These are phyloP conservation scores for Chionodraco myersi DNA, from an alignment of 2,113 vertebrate genomes.

Conservation along the genomic window DNA sequence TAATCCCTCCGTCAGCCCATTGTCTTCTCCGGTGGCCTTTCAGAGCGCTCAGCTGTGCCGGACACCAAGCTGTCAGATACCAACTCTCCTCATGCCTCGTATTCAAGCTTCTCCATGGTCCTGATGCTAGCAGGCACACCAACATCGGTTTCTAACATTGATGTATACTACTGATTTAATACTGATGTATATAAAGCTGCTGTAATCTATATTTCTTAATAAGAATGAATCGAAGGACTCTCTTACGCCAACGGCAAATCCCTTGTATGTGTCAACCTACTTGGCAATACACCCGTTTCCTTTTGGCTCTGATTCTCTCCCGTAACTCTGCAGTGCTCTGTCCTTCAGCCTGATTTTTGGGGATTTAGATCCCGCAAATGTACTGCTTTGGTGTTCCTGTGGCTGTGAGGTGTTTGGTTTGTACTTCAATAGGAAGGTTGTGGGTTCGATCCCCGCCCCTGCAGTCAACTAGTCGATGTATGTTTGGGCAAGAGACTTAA, in stretches of 20 bases:
- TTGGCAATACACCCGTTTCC: too few species aligned
- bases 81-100: constrained; percentile 26
- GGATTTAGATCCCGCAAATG: neutral
- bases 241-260: neutral
- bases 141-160: neutral
- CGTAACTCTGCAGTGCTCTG: neutral
- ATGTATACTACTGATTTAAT: too few species aligned
- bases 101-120: neutral
- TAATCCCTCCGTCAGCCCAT: constrained; percentile 68
- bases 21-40: constrained; percentile 71
- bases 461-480: too few species aligned
- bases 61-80: constrained; percentile 43
- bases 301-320: too few species aligned
- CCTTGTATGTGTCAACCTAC: too few species aligned
- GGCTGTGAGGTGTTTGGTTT: too few species aligned
- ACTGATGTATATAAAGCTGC: neutral
- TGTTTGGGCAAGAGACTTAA: too few species aligned
- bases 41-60: constrained; percentile 56
- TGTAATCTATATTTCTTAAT: neutral
- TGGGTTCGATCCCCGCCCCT: too few species aligned
- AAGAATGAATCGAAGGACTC: neutral
- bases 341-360: neutral
- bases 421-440: too few species aligned
- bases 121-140: neutral
- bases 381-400: too few species aligned